Evolutionary conservation across 1,140 invertebrate genomes (phyloP).

Genomic region (Cyclargus thomasi): DNA sequence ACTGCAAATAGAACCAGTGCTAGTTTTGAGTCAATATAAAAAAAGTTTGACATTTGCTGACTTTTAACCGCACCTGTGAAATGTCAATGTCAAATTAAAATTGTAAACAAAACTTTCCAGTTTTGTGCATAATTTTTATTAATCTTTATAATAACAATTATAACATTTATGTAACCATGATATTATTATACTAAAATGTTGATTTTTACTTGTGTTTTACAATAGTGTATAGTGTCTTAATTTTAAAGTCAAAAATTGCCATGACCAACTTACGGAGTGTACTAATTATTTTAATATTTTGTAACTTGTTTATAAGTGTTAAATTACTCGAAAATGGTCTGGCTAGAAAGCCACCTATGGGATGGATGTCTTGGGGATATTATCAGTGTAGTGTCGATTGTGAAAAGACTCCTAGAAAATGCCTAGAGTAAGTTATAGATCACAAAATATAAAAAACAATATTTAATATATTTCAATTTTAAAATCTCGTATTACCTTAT

Average conservation of each 20-base stretch:
- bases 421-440: slow-evolving; percentile 74
- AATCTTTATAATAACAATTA: not conserved
- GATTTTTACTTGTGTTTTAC: not conserved
- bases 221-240: not conserved
- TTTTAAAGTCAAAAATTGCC: slow-evolving; percentile 16
- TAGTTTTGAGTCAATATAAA: too few species aligned
- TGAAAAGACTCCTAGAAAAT: slow-evolving; percentile 78
- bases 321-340: slow-evolving; percentile 85
- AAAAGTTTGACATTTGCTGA: too few species aligned
- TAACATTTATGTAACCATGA: not conserved
- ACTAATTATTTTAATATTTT: slow-evolving; percentile 20
- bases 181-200: not conserved
- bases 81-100: not conserved
- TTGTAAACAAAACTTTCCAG: slow-evolving; percentile 3
- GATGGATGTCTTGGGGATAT: slow-evolving; percentile 87
- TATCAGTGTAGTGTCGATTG: slow-evolving; percentile 84
- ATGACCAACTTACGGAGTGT: slow-evolving; percentile 20
- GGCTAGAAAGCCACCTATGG: slow-evolving; percentile 88
- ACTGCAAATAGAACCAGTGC: too few species aligned
- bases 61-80: not conserved
- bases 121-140: not conserved
- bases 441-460: not conserved
- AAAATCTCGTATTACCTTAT: not conserved
- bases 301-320: slow-evolving; percentile 32
- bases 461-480: not conserved